phyloP scores from a whole-genome alignment of 2,797 vertebrate species.

The Chrosomus eos region DNA sequence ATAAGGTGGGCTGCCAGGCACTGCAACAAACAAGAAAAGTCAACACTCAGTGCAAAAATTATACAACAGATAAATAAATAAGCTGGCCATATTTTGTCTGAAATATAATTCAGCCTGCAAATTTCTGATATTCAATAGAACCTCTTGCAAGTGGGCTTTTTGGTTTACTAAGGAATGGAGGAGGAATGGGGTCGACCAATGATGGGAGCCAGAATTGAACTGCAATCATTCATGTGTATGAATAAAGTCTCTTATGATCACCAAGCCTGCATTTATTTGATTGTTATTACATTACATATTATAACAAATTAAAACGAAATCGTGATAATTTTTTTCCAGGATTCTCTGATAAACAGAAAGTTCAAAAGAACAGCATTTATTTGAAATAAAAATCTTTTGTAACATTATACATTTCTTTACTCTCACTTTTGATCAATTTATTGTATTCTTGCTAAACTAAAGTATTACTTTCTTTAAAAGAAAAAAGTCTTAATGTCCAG shows the following conservation, averaged over 20 bases:
- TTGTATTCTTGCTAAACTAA: background rate
- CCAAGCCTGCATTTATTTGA: background rate
- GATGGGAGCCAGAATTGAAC: background rate
- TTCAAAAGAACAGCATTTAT: background rate
- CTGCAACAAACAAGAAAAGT: constrained; percentile 61
- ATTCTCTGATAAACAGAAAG: constrained; percentile 5
- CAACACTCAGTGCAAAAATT: background rate
- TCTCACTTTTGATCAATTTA: background rate
- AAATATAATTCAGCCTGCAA: background rate
- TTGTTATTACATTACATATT: background rate
- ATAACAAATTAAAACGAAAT: background rate
- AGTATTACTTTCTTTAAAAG: background rate
- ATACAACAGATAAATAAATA: background rate
- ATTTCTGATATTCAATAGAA: background rate
- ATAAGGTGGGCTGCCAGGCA: constrained; percentile 79
- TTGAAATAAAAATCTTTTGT: background rate
- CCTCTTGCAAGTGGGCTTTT: background rate
- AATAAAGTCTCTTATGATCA: background rate
- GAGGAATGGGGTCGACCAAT: too few relatives aligned
- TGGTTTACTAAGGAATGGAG: background rate
- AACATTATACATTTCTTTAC: background rate
- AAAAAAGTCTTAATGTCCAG: too few relatives aligned
- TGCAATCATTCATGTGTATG: too few relatives aligned
- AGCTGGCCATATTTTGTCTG: background rate
- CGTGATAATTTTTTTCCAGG: background rate